phyloP scores from a whole-genome alignment of 2,797 vertebrate species.

The Hippopotamyrus pictus region DNA sequence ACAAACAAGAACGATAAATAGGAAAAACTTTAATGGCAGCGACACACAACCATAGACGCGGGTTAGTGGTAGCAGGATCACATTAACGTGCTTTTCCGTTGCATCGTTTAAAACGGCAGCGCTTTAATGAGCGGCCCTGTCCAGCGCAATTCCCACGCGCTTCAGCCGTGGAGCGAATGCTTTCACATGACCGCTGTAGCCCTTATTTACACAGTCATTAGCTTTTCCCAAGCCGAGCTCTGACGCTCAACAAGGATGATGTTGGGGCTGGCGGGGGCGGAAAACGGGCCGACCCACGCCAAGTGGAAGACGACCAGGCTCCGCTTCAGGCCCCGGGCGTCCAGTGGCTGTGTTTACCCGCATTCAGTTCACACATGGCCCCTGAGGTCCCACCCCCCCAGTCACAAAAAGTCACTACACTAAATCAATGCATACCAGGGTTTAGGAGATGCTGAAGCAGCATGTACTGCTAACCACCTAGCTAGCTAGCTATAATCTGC shows the following conservation, averaged over 20 bases:
- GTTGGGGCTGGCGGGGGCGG: background rate
- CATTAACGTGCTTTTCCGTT: background rate
- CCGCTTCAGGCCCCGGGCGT: background rate
- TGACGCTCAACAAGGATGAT: background rate
- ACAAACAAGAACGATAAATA: background rate
- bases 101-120: background rate
- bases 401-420: background rate
- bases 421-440: background rate
- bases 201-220: background rate
- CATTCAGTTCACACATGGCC: background rate
- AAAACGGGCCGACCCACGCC: background rate
- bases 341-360: background rate
- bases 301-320: background rate
- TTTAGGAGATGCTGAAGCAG: background rate
- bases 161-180: background rate
- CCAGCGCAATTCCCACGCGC: background rate
- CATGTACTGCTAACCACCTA: background rate
- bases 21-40: background rate
- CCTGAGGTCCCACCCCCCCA: background rate
- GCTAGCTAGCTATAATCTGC: background rate
- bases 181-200: background rate
- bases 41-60: background rate
- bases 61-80: background rate
- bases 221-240: background rate
- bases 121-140: background rate